Evolutionary conservation across 2,888 invertebrate genomes (phyloP).

Genomic region (Epirrita christyi): DNA sequence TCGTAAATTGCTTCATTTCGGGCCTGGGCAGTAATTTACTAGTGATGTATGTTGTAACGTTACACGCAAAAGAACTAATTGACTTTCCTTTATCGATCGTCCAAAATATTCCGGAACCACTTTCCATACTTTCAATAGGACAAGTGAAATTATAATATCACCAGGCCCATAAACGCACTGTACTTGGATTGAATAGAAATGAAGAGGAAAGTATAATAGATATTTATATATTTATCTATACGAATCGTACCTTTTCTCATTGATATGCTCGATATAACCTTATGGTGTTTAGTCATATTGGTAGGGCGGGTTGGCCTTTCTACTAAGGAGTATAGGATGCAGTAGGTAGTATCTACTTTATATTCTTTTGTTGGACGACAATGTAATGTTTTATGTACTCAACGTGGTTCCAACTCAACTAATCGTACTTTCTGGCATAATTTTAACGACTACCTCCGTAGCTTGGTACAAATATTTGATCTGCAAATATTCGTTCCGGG

Average conservation of each 20-base stretch:
- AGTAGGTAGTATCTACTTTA: neutral
- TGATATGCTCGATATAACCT: constrained; percentile 44
- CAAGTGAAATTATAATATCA: constrained; percentile 77
- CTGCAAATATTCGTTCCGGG: too few species aligned
- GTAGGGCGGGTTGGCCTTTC: constrained; percentile 21
- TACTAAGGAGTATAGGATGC: constrained; percentile 1
- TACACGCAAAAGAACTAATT: constrained; percentile 54
- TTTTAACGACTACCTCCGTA: too few species aligned
- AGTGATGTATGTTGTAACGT: constrained; percentile 41
- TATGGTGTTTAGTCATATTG: constrained; percentile 47
- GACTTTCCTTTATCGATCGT: constrained; percentile 76
- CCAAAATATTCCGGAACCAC: constrained; percentile 77
- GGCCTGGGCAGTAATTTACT: too few species aligned
- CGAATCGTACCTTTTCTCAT: constrained; percentile 47
- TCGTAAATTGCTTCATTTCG: too few species aligned
- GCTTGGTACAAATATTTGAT: too few species aligned
- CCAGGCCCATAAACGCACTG: constrained; percentile 61
- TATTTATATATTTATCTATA: constrained; percentile 74
- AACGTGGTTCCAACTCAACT: too few species aligned
- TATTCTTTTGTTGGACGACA: neutral
- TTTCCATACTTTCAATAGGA: constrained; percentile 81
- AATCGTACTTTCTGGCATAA: neutral
- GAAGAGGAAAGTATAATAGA: constrained; percentile 75
- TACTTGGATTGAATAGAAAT: constrained; percentile 63
- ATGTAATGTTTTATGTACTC: too few species aligned